A percentile compares a stretch with the other conserved stretches of the same genome.
phyloP scores from a whole-genome alignment of 2,888 invertebrate genomes.

The Eumerus sabulonum region DNA sequence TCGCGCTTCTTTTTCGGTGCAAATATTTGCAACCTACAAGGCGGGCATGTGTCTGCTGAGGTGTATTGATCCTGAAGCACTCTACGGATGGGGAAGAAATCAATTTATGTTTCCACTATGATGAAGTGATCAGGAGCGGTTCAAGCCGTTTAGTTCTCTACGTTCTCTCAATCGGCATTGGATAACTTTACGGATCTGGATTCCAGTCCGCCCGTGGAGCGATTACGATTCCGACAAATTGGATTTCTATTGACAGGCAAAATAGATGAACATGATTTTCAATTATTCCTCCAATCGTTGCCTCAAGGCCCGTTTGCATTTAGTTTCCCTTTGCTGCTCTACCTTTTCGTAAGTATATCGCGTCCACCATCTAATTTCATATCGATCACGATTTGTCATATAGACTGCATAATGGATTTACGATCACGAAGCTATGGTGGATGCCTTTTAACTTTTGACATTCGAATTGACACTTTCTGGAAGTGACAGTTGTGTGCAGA shows the following conservation, averaged over 20 bases:
- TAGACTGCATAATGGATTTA: constrained; percentile 62
- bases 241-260: constrained; percentile 62
- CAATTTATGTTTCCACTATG: constrained; percentile 32
- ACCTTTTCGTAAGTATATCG: constrained; percentile 7
- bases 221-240: constrained; percentile 56
- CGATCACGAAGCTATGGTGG: constrained; percentile 24
- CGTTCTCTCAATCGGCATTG: background rate
- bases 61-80: constrained; percentile 44
- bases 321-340: background rate
- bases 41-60: constrained; percentile 25
- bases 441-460: constrained; percentile 62
- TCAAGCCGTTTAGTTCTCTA: background rate
- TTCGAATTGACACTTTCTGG: constrained; percentile 57
- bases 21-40: constrained; percentile 33
- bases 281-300: constrained; percentile 57
- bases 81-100: constrained; percentile 18
- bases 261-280: constrained; percentile 67
- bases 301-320: constrained; percentile 50
- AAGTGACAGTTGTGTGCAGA: constrained; percentile 35
- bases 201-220: constrained; percentile 15
- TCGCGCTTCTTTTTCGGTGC: background rate
- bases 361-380: constrained; percentile 60
- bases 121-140: constrained; percentile 19
- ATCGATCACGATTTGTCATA: constrained; percentile 67
- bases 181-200: no score